Evolutionary conservation across 2,797 vertebrate species (phyloP).

Genomic region (Lindbergichthys nudifrons): DNA sequence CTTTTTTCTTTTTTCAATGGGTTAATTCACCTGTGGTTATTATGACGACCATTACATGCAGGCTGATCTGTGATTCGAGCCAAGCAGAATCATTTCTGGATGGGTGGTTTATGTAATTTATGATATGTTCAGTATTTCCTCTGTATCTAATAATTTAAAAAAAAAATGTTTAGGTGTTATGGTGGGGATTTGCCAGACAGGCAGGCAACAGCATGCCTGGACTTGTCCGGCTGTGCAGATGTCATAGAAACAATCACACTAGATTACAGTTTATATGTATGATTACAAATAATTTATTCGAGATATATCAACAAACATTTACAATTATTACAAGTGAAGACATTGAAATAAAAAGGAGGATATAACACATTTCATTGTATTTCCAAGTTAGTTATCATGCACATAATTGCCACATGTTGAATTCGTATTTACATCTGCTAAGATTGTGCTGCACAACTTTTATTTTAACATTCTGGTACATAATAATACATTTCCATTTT

Average conservation of each 20-base stretch:
- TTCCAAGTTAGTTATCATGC: neutral
- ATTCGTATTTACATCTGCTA: conserved; percentile 11
- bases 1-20: conserved; percentile 17
- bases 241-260: neutral
- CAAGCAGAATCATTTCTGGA: conserved; percentile 5
- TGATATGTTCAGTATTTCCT: conserved; percentile 10
- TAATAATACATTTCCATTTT: neutral
- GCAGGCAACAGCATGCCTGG: neutral
- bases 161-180: conserved; percentile 13
- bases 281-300: conserved; percentile 25
- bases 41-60: conserved; percentile 13
- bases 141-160: conserved; percentile 3
- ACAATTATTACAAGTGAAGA: conserved; percentile 2
- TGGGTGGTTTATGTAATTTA: conserved; percentile 12
- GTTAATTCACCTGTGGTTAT: neutral
- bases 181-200: conserved; percentile 8
- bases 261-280: neutral
- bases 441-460: neutral
- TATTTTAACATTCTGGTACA: conserved; percentile 1
- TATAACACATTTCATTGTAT: neutral
- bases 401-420: conserved; percentile 13
- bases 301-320: neutral
- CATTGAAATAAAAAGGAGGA: neutral
- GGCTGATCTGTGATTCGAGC: conserved; percentile 3
- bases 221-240: conserved; percentile 1